Evolutionary conservation across 1,140 invertebrate genomes (phyloP).

Genomic region (Andricus grossulariae): DNA sequence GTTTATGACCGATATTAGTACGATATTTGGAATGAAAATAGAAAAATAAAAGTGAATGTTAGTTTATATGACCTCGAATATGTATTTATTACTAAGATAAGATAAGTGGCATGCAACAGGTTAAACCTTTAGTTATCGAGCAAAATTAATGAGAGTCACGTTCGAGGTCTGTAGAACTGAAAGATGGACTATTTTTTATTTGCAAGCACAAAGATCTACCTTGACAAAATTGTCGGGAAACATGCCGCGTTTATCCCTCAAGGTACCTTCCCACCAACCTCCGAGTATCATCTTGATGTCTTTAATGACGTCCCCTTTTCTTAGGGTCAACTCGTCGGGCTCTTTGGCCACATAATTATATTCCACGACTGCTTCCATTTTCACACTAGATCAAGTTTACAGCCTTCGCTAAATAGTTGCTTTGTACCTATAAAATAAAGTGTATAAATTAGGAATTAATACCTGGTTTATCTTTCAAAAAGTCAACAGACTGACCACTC

Average conservation of each 20-base stretch:
- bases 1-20: not conserved
- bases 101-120: constrained; percentile 22
- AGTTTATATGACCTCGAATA: constrained; percentile 1
- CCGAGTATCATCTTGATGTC: constrained; percentile 89
- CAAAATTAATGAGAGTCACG: not conserved
- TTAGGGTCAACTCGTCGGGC: constrained; percentile 89
- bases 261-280: constrained; percentile 98
- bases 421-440: constrained; percentile 34
- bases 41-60: not conserved
- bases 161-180: not conserved
- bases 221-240: constrained; percentile 98
- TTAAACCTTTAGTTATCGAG: not conserved
- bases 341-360: constrained; percentile 89
- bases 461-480: not conserved
- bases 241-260: constrained; percentile 92
- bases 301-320: constrained; percentile 92
- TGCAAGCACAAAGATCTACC: constrained; percentile 66
- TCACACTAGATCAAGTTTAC: constrained; percentile 13
- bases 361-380: constrained; percentile 86
- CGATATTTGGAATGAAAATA: constrained; percentile 3
- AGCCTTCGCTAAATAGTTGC: constrained; percentile 3
- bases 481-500: too few relatives aligned
- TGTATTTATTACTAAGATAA: constrained; percentile 2
- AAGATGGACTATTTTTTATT: constrained; percentile 1
- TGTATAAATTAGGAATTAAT: constrained; percentile 27